phyloP scores from a whole-genome alignment of 2,888 invertebrate genomes.

The Argyresthia goedartella region DNA sequence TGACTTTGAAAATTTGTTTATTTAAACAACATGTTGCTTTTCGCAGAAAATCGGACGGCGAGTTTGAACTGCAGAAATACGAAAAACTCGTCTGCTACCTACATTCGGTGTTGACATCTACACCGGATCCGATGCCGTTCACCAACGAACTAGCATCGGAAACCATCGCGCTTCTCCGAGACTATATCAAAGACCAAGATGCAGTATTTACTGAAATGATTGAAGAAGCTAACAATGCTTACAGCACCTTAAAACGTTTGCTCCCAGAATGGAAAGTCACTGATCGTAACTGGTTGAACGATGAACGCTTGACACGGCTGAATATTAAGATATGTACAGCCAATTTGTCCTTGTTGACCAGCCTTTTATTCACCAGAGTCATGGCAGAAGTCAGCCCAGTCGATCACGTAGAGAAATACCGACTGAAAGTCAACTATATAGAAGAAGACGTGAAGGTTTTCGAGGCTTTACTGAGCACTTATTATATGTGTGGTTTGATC shows the following conservation, averaged over 20 bases:
- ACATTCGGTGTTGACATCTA: constrained; percentile 19
- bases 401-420: constrained; percentile 86
- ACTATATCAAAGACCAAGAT: not conserved
- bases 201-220: not conserved
- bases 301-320: not conserved
- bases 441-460: constrained; percentile 77
- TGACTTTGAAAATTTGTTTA: no score
- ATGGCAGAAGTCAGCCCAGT: constrained; percentile 77
- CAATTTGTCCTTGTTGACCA: constrained; percentile 45
- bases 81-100: constrained; percentile 33
- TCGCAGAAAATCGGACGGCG: constrained; percentile 39
- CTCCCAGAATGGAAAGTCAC: no score
- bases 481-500: constrained; percentile 63
- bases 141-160: constrained; percentile 21
- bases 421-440: constrained; percentile 78
- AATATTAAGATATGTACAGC: not conserved
- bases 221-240: not conserved
- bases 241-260: not conserved
- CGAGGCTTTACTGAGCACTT: constrained; percentile 64
- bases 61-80: constrained; percentile 44
- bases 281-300: not conserved
- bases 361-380: constrained; percentile 67
- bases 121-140: constrained; percentile 6
- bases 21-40: no score
- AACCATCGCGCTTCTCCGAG: not conserved